phyloP scores from a whole-genome alignment of 2,888 invertebrate genomes.

The Hirudinaria manillensis region DNA sequence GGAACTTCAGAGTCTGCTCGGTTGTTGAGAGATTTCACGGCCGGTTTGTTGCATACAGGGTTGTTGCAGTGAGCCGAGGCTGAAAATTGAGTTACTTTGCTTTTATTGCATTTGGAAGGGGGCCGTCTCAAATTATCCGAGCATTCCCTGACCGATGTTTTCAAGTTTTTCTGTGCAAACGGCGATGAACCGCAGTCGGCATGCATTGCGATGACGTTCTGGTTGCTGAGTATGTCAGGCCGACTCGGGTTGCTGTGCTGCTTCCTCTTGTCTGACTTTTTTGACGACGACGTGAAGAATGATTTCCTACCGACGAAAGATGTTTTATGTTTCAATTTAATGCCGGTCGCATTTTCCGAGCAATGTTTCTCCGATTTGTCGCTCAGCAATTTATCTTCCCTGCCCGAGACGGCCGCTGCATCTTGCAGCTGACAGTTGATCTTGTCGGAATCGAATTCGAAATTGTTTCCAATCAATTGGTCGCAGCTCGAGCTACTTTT shows the following conservation, averaged over 20 bases:
- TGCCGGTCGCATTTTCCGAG: no score
- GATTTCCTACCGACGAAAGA: no score
- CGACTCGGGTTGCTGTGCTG: neutral
- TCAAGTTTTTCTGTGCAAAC: neutral
- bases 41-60: constrained; percentile 13
- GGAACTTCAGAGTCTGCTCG: neutral
- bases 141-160: neutral
- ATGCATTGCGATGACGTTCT: neutral
- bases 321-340: no score
- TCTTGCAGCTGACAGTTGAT: constrained; percentile 8
- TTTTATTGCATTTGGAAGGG: neutral
- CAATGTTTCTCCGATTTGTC: neutral
- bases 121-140: neutral
- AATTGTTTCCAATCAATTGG: neutral
- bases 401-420: neutral
- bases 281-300: neutral
- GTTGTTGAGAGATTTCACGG: constrained; percentile 1
- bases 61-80: neutral
- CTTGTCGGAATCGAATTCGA: constrained; percentile 1
- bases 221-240: constrained; percentile 6
- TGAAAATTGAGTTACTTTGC: neutral
- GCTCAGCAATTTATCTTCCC: neutral
- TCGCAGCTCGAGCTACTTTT: constrained; percentile 1
- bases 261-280: neutral
- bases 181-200: neutral